Percentiles rank a stretch among this genome's conserved stretches.
Conservation (phyloP, 2,888 invertebrate genomes). For the Platypus cylindrus region DNA sequence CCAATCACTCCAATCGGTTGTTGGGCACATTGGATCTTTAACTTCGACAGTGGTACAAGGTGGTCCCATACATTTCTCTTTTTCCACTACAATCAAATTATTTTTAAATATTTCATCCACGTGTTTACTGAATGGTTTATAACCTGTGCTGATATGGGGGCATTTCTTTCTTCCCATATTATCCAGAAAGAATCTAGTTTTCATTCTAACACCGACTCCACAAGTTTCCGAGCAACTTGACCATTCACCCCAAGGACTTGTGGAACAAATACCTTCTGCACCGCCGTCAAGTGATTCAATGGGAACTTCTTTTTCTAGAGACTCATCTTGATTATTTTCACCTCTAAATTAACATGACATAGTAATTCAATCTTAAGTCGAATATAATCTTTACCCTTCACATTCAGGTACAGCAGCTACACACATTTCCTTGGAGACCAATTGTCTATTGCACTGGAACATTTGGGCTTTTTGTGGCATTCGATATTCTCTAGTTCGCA, state of each 20-base stretch:
- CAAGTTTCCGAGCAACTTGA: slow-evolving; percentile 81
- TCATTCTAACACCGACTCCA: slow-evolving; percentile 62
- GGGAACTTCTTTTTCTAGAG: slow-evolving; percentile 21
- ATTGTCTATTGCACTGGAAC: slow-evolving; percentile 56
- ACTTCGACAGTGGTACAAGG: slow-evolving; percentile 41
- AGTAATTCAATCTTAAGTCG: not conserved
- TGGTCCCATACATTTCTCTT: slow-evolving; percentile 62
- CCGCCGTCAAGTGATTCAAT: slow-evolving; percentile 22
- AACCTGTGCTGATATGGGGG: slow-evolving; percentile 54
- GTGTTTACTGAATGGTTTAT: not conserved
- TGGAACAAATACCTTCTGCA: slow-evolving; percentile 46
- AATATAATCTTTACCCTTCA: slow-evolving; percentile 38
- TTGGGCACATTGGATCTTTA: slow-evolving; percentile 55
- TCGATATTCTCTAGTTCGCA: slow-evolving; percentile 60
- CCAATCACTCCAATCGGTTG: slow-evolving; percentile 87
- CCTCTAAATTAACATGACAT: slow-evolving; percentile 7
- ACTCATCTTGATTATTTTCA: slow-evolving; percentile 19
- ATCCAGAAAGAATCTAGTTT: slow-evolving; percentile 61
- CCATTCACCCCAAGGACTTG: slow-evolving; percentile 66
- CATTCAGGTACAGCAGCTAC: slow-evolving; percentile 64
- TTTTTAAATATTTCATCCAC: slow-evolving; percentile 6
- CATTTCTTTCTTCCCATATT: slow-evolving; percentile 71
- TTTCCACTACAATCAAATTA: slow-evolving; percentile 68
- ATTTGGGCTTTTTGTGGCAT: slow-evolving; percentile 59
- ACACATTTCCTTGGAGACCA: slow-evolving; percentile 85